Conservation (phyloP, 1,140 invertebrate genomes). For the Aethina tumida region DNA sequence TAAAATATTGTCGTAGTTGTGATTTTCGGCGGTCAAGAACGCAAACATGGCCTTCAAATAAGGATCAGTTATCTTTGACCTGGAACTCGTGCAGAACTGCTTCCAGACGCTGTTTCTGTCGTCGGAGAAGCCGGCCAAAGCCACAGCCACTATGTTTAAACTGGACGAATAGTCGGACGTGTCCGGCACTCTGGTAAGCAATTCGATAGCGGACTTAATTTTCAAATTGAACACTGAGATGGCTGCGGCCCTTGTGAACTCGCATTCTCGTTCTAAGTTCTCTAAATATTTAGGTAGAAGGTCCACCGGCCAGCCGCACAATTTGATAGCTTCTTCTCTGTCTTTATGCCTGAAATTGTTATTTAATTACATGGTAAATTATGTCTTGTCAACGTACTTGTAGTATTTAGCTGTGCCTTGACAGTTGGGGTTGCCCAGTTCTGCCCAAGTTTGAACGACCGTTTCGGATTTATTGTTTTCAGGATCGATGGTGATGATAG, state of each 20-base stretch:
- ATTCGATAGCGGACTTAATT: constrained; percentile 72
- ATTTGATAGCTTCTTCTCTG: constrained; percentile 64
- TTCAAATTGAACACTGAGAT: constrained; percentile 85
- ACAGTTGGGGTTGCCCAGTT: constrained; percentile 35
- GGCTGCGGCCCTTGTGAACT: constrained; percentile 76
- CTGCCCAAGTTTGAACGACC: constrained; percentile 42
- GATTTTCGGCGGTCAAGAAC: constrained; percentile 75
- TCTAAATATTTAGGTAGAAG: constrained; percentile 45
- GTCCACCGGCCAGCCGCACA: constrained; percentile 82
- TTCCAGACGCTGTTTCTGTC: constrained; percentile 74
- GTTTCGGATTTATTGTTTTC: constrained; percentile 43
- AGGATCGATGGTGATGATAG: constrained; percentile 46
- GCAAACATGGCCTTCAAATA: constrained; percentile 87
- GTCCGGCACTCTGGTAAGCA: constrained; percentile 61
- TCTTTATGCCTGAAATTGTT: constrained; percentile 54
- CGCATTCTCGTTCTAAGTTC: constrained; percentile 48
- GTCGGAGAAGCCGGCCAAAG: constrained; percentile 78
- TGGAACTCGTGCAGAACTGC: constrained; percentile 62
- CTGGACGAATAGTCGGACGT: constrained; percentile 31
- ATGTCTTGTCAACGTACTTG: constrained; percentile 25
- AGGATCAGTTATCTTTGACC: constrained; percentile 67
- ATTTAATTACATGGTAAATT: constrained; percentile 18
- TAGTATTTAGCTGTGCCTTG: constrained; percentile 31
- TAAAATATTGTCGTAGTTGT: constrained; percentile 70
- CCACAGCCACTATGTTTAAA: constrained; percentile 57